Base-by-base conservation (phyloP, 2,797 vertebrate genomes). In the Sciurus carolinensis region DNA sequence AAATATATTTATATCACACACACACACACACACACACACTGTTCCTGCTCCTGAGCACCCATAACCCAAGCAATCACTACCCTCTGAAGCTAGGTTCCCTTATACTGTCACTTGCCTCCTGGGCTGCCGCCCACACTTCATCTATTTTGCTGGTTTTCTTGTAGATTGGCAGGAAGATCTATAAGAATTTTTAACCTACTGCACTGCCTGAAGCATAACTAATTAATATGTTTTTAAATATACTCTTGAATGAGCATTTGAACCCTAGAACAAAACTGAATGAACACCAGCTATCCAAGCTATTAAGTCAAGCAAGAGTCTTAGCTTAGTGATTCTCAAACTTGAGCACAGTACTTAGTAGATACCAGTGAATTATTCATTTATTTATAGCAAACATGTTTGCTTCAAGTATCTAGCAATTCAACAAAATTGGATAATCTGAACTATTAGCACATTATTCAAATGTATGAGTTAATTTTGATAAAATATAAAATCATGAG, bases 401-500 rank as follows among this genome's bases (percentile, higher is more conserved):
- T 86, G 28, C 14, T n/a, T 83, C 28, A 91, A 86, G 22, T 42
- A 54, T 52, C 8, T n/a, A 87, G 26, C 30, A 72, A 86, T 79
- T 72, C 26, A 94, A 67, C 39, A 76, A 87, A 95, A 17, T 5
- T 62, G 4, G 44, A 85, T 13, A 71, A 52, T 90, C 10, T 66
- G 10, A 79, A 76, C 17, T 36, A 52, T 44, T 92, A 77, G 24
- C 2, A 69, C 42, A 69, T 87, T 30, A 87, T 20, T 94, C 30
- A 67, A 44, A 57, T 57, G 71, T 50, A 73, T 62, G 62, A 79
- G 69, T 42, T 52, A n/a, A 94, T 84, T 79, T 87, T 96, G 47
- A 81, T 84, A 12, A 95, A 95, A 81, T 57, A 90, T 30, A 87
- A 91, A 94, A 83, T 47, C 36, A 59, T 94, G 15, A 83, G 4